Evolutionary conservation across 2,888 invertebrate species (phyloP), one percentile per base, ranked within the genome.

Genomic region (Cantharis rustica): DNA sequence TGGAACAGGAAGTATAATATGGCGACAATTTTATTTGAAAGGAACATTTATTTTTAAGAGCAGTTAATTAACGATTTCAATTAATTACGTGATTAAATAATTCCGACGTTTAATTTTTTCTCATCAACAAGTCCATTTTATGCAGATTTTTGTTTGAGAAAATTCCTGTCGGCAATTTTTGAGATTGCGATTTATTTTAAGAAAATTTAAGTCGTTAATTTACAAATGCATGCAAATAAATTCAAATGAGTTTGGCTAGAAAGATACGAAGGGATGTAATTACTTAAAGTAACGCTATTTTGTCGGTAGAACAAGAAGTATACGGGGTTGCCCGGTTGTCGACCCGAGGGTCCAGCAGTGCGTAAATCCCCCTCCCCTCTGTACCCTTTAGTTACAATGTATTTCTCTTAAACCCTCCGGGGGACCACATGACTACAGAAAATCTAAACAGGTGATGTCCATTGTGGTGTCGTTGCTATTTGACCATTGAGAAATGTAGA

Each of bases 281-380:
- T 79, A 76, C 73, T 79, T 77, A 75, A 64, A 77, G 73, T 76
- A 76, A 69, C 72, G 79, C 72, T 76, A 74, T 71, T 75, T 76
- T 76, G 75, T 78, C 74, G 75, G 73, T 75, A 68, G 47, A 17
- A 73, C 62, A 70, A 31, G 62, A 72, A 73, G 64, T 69, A 78
- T 81, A 84, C 84, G 82, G 84, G 84, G 84, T 84, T 84, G 84
- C 81, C 84, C 84, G 84, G 86, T 86, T 85, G 84, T 85, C 85
- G 86, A 85, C 86, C 85, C 82, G 83, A 71, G 73, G 79, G 80
- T 81, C 82, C 83, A 79, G 75, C 83, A 80, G 81, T 81, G 80
- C 79, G 80, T 80, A 79, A 81, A 78, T 74, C 82, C 47, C 47
- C 47, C 31, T 31, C 79, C 78, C 81, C 77, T 80, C 81, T 82